Conservation (phyloP, 2,113 vertebrate genomes). For the rat (Rattus norvegicus) region DNA sequence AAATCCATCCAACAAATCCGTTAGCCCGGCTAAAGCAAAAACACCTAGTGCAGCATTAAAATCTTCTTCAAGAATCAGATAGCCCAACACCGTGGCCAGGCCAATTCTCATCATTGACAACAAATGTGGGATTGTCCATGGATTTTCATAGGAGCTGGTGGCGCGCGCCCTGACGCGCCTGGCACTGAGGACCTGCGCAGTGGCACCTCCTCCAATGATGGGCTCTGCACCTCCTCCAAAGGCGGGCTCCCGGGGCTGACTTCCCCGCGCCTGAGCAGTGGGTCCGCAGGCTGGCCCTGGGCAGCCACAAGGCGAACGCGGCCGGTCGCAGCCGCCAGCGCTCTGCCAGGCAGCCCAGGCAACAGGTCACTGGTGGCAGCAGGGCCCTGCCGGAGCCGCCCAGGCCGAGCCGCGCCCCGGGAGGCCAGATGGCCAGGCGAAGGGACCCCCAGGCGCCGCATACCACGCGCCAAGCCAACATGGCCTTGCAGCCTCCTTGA, state of each 20-base stretch:
- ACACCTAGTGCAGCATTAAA: slow-evolving; percentile 94
- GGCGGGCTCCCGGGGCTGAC: not conserved
- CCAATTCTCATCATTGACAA: slow-evolving; percentile 95
- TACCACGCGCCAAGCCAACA: slow-evolving; percentile 78
- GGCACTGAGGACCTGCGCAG: not conserved
- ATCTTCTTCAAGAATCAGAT: slow-evolving; percentile 94
- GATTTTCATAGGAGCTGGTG: slow-evolving; percentile 92
- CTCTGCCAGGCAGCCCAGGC: slow-evolving; percentile 47
- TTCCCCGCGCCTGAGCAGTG: slow-evolving; percentile 47
- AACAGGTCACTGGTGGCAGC: not conserved
- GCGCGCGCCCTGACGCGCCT: slow-evolving; percentile 35
- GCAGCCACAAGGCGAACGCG: not conserved
- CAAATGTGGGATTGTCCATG: slow-evolving; percentile 98
- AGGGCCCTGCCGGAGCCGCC: slow-evolving; percentile 34
- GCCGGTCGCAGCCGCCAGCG: slow-evolving; percentile 58
- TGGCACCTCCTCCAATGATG: not conserved
- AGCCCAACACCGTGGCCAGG: slow-evolving; percentile 94
- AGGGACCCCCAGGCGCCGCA: slow-evolving; percentile 74
- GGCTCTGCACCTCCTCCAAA: not conserved
- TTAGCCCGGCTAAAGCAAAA: slow-evolving; percentile 95
- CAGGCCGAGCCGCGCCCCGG: slow-evolving; percentile 20
- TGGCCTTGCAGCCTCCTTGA: slow-evolving; percentile 38
- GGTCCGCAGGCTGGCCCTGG: not conserved
- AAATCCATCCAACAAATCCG: slow-evolving; percentile 97
- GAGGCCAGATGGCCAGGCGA: slow-evolving; percentile 33